A percentile compares a stretch with the other conserved stretches of the same genome.
Evolutionary conservation across 2,888 invertebrate species (phyloP).

Genomic region (Eristalis pertinax): DNA sequence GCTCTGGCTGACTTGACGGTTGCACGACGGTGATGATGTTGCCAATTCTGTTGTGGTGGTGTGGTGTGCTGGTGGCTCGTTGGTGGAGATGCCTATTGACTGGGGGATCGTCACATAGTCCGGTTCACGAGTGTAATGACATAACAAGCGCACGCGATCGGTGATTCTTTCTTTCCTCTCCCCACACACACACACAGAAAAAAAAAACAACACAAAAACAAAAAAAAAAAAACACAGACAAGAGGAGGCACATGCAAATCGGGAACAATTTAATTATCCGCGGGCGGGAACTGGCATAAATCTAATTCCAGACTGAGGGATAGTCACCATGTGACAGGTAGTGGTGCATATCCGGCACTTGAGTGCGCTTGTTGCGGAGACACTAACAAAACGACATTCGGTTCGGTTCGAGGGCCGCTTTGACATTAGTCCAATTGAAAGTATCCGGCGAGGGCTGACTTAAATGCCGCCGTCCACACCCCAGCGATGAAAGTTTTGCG

Average conservation of each 20-base stretch:
- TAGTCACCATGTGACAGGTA: conserved; percentile 65
- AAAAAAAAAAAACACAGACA: background rate
- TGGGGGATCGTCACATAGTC: conserved; percentile 26
- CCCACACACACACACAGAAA: background rate
- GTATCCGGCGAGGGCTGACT: conserved; percentile 63
- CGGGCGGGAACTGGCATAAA: conserved; percentile 69
- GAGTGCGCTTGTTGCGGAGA: conserved; percentile 7
- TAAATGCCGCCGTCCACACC: conserved; percentile 59
- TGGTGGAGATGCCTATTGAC: conserved; percentile 5
- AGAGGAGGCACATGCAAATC: conserved; percentile 50
- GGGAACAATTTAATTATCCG: conserved; percentile 66
- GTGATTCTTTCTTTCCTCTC: background rate
- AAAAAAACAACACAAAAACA: background rate
- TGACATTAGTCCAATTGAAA: conserved; percentile 70
- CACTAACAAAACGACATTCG: background rate
- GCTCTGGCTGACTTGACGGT: conserved; percentile 22
- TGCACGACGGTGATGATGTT: background rate
- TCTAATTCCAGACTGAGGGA: conserved; percentile 67
- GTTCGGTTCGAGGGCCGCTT: conserved; percentile 34
- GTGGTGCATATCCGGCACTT: conserved; percentile 69
- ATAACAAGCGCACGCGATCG: conserved; percentile 67
- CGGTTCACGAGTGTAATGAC: conserved; percentile 38
- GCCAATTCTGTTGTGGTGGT: conserved; percentile 34
- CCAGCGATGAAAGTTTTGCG: conserved; percentile 24
- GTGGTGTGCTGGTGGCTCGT: background rate